phyloP scores from a whole-genome alignment of 2,113 vertebrate species.

The Seriola rivoliana region DNA sequence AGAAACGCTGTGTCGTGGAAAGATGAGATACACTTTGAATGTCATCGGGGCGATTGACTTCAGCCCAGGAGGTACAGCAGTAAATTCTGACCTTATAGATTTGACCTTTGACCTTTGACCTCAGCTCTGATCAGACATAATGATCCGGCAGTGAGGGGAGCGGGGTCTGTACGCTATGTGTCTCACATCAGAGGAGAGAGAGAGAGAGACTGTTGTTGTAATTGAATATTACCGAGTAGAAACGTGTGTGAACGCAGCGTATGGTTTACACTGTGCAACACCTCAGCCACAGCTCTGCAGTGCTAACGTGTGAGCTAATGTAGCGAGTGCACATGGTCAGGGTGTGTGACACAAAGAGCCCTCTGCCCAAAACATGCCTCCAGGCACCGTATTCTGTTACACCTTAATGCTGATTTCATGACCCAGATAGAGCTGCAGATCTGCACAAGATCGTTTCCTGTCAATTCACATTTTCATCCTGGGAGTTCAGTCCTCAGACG shows the following conservation, averaged over 20 bases:
- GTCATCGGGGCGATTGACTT: conserved; percentile 25
- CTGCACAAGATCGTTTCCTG: conserved; percentile 28
- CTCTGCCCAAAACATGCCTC: conserved; percentile 11
- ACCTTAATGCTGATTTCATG: conserved; percentile 34
- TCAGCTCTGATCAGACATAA: conserved; percentile 23
- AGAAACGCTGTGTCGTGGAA: conserved; percentile 30
- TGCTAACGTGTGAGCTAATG: conserved; percentile 7
- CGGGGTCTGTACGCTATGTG: not conserved
- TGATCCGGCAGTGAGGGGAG: not conserved
- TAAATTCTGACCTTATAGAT: conserved; percentile 52
- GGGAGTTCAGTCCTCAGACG: not conserved
- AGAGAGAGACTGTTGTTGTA: not conserved
- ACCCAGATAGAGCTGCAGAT: conserved; percentile 36
- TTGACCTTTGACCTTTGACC: conserved; percentile 49
- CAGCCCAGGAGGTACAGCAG: conserved; percentile 13
- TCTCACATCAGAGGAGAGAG: not conserved
- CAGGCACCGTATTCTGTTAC: not conserved
- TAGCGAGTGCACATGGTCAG: conserved; percentile 1
- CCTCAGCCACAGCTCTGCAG: conserved; percentile 10
- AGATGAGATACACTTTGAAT: conserved; percentile 45
- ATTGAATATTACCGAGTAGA: not conserved
- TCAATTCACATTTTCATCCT: conserved; percentile 15
- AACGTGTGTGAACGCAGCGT: not conserved
- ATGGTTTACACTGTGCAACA: not conserved
- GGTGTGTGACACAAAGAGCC: conserved; percentile 18